Conservation (phyloP, 2,113 vertebrate species). For the Pycnonotus jocosus region DNA sequence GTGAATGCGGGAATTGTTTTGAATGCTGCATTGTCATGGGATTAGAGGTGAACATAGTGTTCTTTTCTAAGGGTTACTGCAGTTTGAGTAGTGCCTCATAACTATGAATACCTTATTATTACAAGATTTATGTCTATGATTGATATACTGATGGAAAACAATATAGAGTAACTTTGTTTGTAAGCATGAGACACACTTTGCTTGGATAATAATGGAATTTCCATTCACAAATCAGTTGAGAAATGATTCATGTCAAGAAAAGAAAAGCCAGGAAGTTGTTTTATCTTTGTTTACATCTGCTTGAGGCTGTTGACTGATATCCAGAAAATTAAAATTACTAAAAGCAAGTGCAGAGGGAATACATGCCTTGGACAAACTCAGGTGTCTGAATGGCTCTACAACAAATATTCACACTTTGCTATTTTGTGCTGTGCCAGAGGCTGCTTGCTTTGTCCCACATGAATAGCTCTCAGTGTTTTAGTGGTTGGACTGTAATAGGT, state of each 20-base stretch:
- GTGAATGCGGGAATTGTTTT: neutral
- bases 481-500: neutral
- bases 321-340: neutral
- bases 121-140: neutral
- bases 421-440: neutral
- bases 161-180: neutral
- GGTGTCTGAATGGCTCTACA: neutral
- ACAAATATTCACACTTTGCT: neutral
- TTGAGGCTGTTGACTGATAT: neutral
- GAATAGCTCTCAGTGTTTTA: neutral
- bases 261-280: neutral
- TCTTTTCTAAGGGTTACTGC: neutral
- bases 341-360: neutral
- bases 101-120: neutral
- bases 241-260: neutral
- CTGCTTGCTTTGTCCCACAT: neutral
- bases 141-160: neutral
- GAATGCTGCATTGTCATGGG: neutral
- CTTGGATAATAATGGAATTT: neutral
- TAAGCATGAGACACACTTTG: neutral
- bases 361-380: neutral
- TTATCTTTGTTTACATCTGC: neutral
- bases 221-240: neutral
- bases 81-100: neutral
- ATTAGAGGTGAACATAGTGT: neutral